A percentile compares a stretch with the other conserved stretches of the same genome.
Conservation (phyloP, 1,140 invertebrate species). For the Macrobrachium nipponense region DNA sequence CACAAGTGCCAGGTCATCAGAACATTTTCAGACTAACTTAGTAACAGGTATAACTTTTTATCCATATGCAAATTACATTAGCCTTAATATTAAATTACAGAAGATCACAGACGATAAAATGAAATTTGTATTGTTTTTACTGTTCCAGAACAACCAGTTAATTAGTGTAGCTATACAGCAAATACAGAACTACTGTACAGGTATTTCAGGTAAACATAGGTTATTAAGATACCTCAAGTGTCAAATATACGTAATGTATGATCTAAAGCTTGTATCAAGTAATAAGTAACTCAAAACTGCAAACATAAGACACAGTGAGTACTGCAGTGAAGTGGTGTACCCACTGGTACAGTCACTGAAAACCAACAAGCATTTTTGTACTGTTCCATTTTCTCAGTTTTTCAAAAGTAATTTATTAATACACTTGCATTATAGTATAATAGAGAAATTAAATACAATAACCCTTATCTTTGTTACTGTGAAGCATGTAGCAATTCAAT, state of each 20-base stretch:
- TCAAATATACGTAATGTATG: background rate
- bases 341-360: too few relatives aligned
- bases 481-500: background rate
- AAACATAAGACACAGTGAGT: too few relatives aligned
- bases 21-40: background rate
- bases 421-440: too few relatives aligned
- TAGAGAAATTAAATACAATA: background rate
- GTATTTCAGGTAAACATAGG: background rate
- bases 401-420: too few relatives aligned
- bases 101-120: background rate
- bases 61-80: background rate
- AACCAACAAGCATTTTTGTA: too few relatives aligned
- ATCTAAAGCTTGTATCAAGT: too few relatives aligned
- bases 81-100: background rate
- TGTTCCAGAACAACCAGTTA: too few relatives aligned
- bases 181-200: background rate
- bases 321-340: too few relatives aligned
- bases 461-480: background rate
- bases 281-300: too few relatives aligned
- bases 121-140: too few relatives aligned
- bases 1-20: constrained; percentile 8
- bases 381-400: too few relatives aligned
- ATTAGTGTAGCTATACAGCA: background rate
- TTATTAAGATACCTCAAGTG: background rate
- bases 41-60: background rate